These are phyloP conservation scores for Melanotaenia boesemani DNA, from an alignment of 2,797 vertebrate species.

Conservation along the genomic window DNA sequence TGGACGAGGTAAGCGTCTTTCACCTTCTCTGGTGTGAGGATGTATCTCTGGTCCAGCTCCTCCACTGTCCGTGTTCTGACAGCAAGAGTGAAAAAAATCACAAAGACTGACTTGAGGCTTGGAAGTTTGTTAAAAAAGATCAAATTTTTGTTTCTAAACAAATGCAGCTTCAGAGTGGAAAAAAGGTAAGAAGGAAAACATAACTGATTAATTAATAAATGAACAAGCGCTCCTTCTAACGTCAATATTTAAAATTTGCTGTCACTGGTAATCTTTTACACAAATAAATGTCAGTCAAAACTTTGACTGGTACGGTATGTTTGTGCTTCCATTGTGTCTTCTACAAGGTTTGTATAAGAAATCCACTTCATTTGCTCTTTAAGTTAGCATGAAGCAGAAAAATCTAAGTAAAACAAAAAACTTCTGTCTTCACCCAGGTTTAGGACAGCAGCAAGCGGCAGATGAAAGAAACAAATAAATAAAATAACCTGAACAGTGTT, in stretches of 20 bases:
- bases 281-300: too few relatives aligned
- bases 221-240: background rate
- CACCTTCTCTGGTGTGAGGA: constrained; percentile 93
- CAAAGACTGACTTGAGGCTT: too few relatives aligned
- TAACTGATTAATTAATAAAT: background rate
- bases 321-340: background rate
- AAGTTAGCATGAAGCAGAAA: background rate
- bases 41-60: constrained; percentile 91
- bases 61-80: constrained; percentile 90
- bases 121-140: too few relatives aligned
- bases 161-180: background rate
- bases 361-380: background rate
- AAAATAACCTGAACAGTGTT: background rate
- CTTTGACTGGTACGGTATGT: background rate
- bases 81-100: background rate
- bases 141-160: background rate
- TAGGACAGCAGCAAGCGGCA: background rate
- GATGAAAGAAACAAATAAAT: background rate
- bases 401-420: background rate
- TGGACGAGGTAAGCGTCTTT: constrained; percentile 96
- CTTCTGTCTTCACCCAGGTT: background rate
- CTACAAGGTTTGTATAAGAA: background rate
- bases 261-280: background rate
- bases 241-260: background rate
- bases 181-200: background rate